Base-by-base conservation (phyloP, 2,888 invertebrate genomes). In the Helicoverpa assulta region DNA sequence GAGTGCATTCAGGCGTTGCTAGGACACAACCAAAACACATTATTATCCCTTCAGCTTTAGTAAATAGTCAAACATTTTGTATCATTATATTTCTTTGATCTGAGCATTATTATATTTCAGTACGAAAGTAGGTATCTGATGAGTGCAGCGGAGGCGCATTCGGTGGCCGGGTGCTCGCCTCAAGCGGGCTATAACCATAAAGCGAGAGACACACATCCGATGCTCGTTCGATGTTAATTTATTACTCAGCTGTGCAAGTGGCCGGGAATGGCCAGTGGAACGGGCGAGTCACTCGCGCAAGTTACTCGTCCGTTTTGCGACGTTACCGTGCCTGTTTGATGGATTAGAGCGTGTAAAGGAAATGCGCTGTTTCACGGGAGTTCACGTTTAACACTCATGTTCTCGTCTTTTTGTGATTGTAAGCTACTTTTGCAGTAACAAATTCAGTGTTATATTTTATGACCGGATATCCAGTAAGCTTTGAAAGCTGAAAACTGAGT, bases 161-260 rank as follows among this genome's bases (percentile, higher is more conserved):
- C 57, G 16, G 57, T 58, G 65, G 18, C 54, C 40, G 60, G 53
- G 26, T 26, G 50, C 61, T 68, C 60, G 62, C 78, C 56, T 61
- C 68, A 53, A 69, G 70, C 50, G 63, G 63, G 58, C 75, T 50
- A 71, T 81, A 81, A 80, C 67, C 81, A 78, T 81, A 83, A 83
- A 83, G 65, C 75, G 64, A 71, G 70, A 67, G 74, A 82, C 82
- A 80, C 68, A 80, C 83, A 76, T 78, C 69, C 64, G 61, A 81
- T 66, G 81, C 72, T 70, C 78, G 74, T 76, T 76, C 70, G 73
- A 81, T 83, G 83, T 75, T 62, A 83, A 83, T 83, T 80, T 83
- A 83, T 80, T 74, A 72, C 64, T 71, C 77, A 68, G 73, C 63
- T 72, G 57, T 66, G 55, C 70, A 75, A 78, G 79, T 82, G 74